Conservation (phyloP, 2,888 invertebrate genomes). For the Nysson spinosus region DNA sequence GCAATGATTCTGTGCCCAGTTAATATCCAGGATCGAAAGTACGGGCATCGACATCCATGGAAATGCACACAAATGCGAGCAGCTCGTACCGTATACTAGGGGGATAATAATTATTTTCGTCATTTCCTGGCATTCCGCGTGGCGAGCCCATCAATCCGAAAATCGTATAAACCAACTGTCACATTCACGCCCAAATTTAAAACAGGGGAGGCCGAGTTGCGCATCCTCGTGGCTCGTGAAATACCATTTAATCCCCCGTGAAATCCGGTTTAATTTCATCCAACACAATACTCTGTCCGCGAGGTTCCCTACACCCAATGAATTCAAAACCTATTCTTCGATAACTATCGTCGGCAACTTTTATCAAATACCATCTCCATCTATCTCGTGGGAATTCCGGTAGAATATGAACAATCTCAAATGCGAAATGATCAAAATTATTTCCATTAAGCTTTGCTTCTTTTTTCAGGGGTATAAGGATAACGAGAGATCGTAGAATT, state of each 20-base stretch:
- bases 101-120: constrained; percentile 71
- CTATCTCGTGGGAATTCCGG: too few relatives aligned
- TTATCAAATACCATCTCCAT: too few relatives aligned
- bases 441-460: too few relatives aligned
- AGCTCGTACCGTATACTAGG: constrained; percentile 47
- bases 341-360: background rate
- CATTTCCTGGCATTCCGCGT: constrained; percentile 70
- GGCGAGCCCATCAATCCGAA: constrained; percentile 68
- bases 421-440: too few relatives aligned
- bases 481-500: too few relatives aligned
- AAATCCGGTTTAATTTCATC: constrained; percentile 64
- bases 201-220: constrained; percentile 49
- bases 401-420: too few relatives aligned
- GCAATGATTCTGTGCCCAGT: constrained; percentile 58
- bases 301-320: constrained; percentile 1
- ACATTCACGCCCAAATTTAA: constrained; percentile 67
- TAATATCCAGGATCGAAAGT: constrained; percentile 64
- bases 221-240: constrained; percentile 54
- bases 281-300: constrained; percentile 45
- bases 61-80: constrained; percentile 31
- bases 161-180: constrained; percentile 71
- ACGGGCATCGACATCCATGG: constrained; percentile 23
- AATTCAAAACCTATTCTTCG: constrained; percentile 13
- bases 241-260: constrained; percentile 66
- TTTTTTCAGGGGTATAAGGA: too few relatives aligned